Evolutionary conservation across 2,797 vertebrate species (phyloP).

Genomic region (Pantherophis vulpinus): DNA sequence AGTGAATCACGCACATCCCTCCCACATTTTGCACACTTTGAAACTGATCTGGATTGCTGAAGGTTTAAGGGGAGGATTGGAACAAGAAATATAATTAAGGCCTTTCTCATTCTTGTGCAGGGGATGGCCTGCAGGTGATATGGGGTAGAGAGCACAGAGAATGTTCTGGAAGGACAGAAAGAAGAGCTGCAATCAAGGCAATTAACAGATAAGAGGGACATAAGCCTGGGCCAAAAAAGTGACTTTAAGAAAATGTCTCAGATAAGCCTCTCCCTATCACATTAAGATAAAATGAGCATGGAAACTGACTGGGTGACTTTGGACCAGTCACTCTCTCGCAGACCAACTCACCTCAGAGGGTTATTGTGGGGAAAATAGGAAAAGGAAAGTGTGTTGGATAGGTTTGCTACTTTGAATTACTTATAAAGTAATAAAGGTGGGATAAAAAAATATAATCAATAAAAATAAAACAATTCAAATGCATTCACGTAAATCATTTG

Average conservation of each 20-base stretch:
- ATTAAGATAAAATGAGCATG: background rate
- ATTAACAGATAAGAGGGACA: background rate
- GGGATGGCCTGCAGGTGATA: background rate
- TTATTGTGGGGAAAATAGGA: too few species aligned
- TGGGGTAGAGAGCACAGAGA: background rate
- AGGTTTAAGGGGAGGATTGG: background rate
- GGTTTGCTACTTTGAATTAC: too few species aligned
- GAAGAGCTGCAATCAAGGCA: background rate
- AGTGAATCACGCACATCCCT: background rate
- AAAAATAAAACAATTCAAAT: background rate
- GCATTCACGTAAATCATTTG: background rate
- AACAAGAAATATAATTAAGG: background rate
- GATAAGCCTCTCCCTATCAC: background rate
- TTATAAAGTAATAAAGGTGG: too few species aligned
- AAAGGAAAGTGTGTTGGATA: too few species aligned
- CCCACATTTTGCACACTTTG: background rate
- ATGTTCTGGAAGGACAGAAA: background rate
- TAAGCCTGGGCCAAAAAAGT: background rate
- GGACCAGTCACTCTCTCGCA: too few species aligned
- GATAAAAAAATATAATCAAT: too few species aligned
- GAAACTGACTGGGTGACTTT: too few species aligned
- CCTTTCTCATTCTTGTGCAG: background rate
- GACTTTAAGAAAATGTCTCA: background rate
- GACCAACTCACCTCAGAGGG: too few species aligned
- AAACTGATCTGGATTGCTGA: background rate